These are phyloP conservation scores for Meles meles DNA, from an alignment of 2,113 vertebrate species.

Conservation along the genomic window DNA sequence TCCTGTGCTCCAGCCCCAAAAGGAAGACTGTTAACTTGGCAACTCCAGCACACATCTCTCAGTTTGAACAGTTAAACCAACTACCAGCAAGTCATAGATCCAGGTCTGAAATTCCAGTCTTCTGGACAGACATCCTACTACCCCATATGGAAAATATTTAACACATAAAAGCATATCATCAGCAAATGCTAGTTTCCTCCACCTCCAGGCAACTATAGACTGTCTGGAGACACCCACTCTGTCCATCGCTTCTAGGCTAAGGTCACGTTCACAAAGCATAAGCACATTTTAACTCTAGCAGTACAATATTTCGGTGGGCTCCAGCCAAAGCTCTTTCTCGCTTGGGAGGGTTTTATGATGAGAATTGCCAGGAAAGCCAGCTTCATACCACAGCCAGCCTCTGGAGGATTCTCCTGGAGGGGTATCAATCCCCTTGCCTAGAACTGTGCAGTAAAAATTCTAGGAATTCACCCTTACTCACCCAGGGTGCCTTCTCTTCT, in stretches of 20 bases:
- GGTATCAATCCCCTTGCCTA: background rate
- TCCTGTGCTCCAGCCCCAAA: background rate
- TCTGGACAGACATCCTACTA: background rate
- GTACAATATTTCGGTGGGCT: background rate
- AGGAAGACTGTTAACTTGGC: background rate
- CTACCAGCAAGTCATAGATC: background rate
- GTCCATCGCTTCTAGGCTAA: constrained; percentile 42
- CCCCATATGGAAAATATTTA: background rate
- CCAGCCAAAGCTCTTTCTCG: background rate
- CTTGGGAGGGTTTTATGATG: constrained; percentile 3
- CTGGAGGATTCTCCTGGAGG: background rate
- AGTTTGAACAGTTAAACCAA: background rate
- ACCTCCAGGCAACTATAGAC: background rate
- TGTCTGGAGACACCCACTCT: background rate
- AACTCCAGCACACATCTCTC: background rate
- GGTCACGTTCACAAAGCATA: constrained; percentile 35
- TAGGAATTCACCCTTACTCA: background rate
- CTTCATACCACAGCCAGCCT: background rate
- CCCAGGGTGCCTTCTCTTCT: background rate
- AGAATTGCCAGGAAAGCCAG: background rate
- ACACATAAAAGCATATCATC: background rate
- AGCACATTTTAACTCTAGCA: constrained; percentile 22
- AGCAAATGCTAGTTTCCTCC: background rate
- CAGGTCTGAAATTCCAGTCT: background rate
- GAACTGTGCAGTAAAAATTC: constrained; percentile 15